These are phyloP conservation scores for Myotis findleyi DNA, from an alignment of 2,797 vertebrate species.

Conservation along the genomic window DNA sequence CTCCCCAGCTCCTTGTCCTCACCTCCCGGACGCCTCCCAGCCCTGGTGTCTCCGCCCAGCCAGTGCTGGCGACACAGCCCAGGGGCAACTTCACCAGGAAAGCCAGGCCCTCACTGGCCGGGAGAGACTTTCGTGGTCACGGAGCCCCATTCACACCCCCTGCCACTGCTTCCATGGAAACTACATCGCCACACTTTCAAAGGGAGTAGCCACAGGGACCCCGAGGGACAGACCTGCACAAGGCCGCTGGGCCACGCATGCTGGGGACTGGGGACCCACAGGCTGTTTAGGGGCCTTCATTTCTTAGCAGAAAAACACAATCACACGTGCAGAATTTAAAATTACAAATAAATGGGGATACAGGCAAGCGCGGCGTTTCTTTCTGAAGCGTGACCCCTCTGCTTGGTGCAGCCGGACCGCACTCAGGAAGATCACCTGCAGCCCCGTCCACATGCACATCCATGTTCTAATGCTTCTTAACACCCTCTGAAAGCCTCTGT, in stretches of 20 bases:
- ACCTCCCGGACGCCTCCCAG: background rate
- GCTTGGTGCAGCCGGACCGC: background rate
- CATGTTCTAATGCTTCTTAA: background rate
- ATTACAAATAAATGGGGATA: background rate
- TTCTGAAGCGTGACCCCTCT: background rate
- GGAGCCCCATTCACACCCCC: constrained; percentile 52
- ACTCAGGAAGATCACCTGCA: background rate
- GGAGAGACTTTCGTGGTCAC: constrained; percentile 64
- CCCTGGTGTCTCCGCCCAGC: background rate
- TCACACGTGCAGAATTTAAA: background rate
- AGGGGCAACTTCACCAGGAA: constrained; percentile 53
- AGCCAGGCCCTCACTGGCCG: constrained; percentile 29
- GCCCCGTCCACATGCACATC: background rate
- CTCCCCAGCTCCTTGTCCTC: background rate
- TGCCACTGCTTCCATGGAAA: constrained; percentile 72
- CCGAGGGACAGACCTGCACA: too few relatives aligned
- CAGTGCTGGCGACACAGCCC: constrained; percentile 24
- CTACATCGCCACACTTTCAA: constrained; percentile 57
- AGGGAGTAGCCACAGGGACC: background rate
- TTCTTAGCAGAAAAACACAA: constrained; percentile 14
- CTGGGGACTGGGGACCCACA: background rate
- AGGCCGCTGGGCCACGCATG: background rate
- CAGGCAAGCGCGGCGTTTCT: background rate
- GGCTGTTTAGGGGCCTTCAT: background rate
- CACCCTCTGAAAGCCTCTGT: background rate